Conservation (phyloP, 1,140 invertebrate species). For the Lordiphosa clarofinis region DNA sequence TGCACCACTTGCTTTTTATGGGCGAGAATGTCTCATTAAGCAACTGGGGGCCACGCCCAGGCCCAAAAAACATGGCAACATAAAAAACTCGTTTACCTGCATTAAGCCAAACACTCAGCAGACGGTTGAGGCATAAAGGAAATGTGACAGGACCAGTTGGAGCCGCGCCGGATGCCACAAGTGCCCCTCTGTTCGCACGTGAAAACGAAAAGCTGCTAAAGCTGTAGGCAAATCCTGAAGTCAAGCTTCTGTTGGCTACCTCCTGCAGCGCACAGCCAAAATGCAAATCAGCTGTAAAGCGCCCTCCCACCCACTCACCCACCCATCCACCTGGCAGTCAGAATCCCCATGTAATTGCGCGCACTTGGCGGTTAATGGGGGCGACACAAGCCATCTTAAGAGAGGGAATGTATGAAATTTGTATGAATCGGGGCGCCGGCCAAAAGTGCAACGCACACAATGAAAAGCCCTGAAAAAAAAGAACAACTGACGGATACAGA, state of each 20-base stretch:
- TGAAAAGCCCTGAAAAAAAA: not conserved
- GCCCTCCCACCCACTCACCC: conserved; percentile 13
- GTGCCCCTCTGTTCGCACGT: conserved; percentile 55
- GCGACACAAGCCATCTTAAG: conserved; percentile 68
- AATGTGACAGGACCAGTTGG: conserved; percentile 53
- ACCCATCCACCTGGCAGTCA: conserved; percentile 6
- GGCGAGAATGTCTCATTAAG: conserved; percentile 61
- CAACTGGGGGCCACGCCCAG: conserved; percentile 25
- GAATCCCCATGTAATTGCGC: conserved; percentile 56
- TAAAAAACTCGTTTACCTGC: conserved; percentile 76
- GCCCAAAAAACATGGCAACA: conserved; percentile 33
- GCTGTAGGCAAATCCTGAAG: conserved; percentile 25
- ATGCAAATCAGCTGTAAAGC: conserved; percentile 71
- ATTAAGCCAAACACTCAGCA: conserved; percentile 74
- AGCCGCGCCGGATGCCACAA: conserved; percentile 57
- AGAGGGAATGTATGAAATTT: conserved; percentile 71
- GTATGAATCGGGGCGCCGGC: conserved; percentile 45
- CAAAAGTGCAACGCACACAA: conserved; percentile 52
- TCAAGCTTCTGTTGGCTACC: conserved; percentile 27
- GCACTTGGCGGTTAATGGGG: conserved; percentile 71
- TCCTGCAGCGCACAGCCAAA: conserved; percentile 59
- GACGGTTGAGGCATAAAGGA: conserved; percentile 68
- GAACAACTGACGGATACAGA: not conserved
- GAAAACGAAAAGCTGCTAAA: conserved; percentile 44
- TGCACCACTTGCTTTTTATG: conserved; percentile 48